Evolutionary conservation across 2,113 vertebrate species (phyloP), one percentile per base, ranked within the genome.

Genomic region (Pungitius pungitius): DNA sequence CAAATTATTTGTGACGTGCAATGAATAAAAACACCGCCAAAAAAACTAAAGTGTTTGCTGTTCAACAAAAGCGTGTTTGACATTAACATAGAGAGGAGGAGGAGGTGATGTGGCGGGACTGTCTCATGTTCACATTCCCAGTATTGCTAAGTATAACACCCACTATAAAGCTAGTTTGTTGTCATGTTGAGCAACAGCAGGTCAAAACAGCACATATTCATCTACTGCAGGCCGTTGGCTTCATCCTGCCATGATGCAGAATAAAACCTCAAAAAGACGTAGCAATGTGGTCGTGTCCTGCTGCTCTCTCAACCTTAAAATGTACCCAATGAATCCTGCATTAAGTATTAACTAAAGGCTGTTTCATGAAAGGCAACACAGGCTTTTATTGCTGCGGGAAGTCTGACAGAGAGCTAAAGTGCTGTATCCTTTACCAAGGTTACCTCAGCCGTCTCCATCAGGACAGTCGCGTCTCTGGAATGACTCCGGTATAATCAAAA

Each of bases 371-470:
- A 49, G 27, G n/a, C 5, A 33, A 65, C 12, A 49, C 64, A 73
- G 49, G 66, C 73, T 81, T 91, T 91, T 91, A 91, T 95, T 94
- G 93, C 87, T 75, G 79, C 33, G 39, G n/a, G 69, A 67, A 80
- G 76, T 84, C 42, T 27, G 77, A 67, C 73, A 9, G 70, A 13
- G 70, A 79, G 52, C 65, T 13, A 11, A 73, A 27, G 26, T 26
- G 17, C 54, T 9, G 62, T 65, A 77, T 85, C 71, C 80, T 83
- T 86, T 86, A 89, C 90, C 84, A 76, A 85, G 88, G 90, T 84
- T 83, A 92, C 89, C 9, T 74, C 66, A 13, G 57, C 75, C 65
- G 1, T 68, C 39, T 70, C 78, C 2, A 52, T 60, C 52, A 61
- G 40, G 68, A 52, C 58, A 39, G 40, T 14, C 17, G 51, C 2